Percentiles rank a stretch among this genome's conserved stretches.
Evolutionary conservation across 2,888 invertebrate genomes (phyloP).

Genomic region (Trissoscelio sp.): DNA sequence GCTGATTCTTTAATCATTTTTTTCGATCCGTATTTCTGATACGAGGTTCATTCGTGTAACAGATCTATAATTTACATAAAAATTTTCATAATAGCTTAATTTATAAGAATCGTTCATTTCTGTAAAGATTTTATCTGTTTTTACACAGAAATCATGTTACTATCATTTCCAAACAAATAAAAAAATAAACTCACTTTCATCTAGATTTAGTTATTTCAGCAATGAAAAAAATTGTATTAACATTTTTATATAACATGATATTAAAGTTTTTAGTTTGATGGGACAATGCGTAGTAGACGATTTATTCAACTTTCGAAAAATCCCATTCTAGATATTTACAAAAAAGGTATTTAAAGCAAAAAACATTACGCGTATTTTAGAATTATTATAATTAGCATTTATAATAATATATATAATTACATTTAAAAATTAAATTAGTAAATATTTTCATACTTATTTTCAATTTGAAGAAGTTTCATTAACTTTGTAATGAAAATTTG

Average conservation of each 20-base stretch:
- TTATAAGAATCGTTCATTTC: not conserved
- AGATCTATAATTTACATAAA: not conserved
- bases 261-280: no score
- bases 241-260: conserved; percentile 15
- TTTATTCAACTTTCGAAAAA: not conserved
- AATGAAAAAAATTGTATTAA: conserved; percentile 16
- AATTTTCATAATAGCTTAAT: not conserved
- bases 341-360: no score
- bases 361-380: no score
- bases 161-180: not conserved
- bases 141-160: not conserved
- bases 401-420: no score
- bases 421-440: no score
- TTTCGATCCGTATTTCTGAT: not conserved
- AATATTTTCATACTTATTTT: no score
- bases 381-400: no score
- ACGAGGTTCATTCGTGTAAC: not conserved
- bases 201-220: not conserved
- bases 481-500: no score
- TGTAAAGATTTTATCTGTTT: not conserved
- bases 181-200: conserved; percentile 35
- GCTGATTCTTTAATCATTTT: not conserved
- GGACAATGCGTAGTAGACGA: no score
- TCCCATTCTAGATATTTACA: not conserved
- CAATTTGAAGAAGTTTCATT: no score